phyloP scores from a whole-genome alignment of 2,113 vertebrate species.

The Ameiurus melas region DNA sequence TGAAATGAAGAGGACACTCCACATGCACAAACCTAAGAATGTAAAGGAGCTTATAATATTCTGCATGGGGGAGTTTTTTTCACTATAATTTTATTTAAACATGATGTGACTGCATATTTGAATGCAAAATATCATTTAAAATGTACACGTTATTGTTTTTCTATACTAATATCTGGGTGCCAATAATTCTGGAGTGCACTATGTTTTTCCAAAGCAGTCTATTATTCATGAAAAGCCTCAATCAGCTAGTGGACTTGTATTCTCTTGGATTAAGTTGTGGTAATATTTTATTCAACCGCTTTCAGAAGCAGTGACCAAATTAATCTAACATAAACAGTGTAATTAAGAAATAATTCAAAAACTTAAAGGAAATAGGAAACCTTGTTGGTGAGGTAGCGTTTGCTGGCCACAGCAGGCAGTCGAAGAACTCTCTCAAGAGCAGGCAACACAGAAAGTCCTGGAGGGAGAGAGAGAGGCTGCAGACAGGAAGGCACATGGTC shows the following conservation, averaged over 20 bases:
- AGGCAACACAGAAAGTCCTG: slow-evolving; percentile 67
- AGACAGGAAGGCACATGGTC: slow-evolving; percentile 56
- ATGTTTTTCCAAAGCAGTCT: not conserved
- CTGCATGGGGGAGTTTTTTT: not conserved
- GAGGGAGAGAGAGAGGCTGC: slow-evolving; percentile 74
- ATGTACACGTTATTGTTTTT: not conserved
- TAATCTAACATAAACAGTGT: not conserved
- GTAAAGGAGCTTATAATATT: not conserved
- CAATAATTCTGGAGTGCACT: not conserved
- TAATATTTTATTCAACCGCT: not conserved
- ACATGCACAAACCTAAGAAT: not conserved
- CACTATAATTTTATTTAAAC: not conserved
- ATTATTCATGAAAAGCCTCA: not conserved
- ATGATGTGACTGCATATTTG: not conserved
- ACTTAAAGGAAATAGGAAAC: slow-evolving; percentile 58
- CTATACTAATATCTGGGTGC: not conserved
- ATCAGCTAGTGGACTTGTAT: not conserved
- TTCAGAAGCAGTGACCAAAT: not conserved
- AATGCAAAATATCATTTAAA: not conserved
- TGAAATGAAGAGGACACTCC: not conserved
- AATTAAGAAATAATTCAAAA: slow-evolving; percentile 2
- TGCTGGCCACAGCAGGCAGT: slow-evolving; percentile 87
- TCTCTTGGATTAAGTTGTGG: not conserved
- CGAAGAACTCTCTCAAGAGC: slow-evolving; percentile 82
- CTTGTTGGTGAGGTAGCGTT: slow-evolving; percentile 94